Evolutionary conservation across 2,888 invertebrate genomes (phyloP).

Genomic region (Hipparchia semele): DNA sequence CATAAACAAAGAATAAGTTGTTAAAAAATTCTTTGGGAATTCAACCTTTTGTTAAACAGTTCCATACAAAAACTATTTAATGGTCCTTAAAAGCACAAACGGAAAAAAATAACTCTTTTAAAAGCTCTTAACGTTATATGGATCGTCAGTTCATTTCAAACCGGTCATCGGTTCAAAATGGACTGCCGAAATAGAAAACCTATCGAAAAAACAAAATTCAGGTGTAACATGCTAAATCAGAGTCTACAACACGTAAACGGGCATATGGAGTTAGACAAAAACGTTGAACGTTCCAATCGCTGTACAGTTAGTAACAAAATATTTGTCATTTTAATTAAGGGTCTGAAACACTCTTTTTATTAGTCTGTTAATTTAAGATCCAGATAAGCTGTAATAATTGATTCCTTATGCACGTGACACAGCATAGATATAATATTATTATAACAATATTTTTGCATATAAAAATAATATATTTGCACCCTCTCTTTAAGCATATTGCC

Average conservation of each 20-base stretch:
- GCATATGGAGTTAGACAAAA: constrained; percentile 59
- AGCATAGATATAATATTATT: not conserved
- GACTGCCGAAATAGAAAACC: constrained; percentile 34
- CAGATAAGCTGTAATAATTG: not conserved
- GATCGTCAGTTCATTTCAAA: constrained; percentile 36
- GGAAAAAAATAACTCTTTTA: constrained; percentile 35
- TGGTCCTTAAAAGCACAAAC: constrained; percentile 31
- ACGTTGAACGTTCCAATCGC: constrained; percentile 56
- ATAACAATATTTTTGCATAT: not conserved
- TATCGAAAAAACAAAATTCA: constrained; percentile 51
- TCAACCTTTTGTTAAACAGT: not conserved
- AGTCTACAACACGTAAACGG: constrained; percentile 57
- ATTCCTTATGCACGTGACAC: not conserved
- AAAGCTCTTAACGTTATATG: constrained; percentile 37
- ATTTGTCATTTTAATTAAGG: not conserved
- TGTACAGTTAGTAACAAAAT: constrained; percentile 24
- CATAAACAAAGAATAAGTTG: not conserved
- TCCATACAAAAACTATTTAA: constrained; percentile 28
- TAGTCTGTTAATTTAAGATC: not conserved
- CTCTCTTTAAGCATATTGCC: too few species aligned
- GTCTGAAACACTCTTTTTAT: not conserved
- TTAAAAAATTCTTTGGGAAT: not conserved
- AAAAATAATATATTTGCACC: too few species aligned
- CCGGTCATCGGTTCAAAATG: constrained; percentile 33
- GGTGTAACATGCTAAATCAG: constrained; percentile 63